These are phyloP conservation scores for Mola mola DNA, from an alignment of 2,113 vertebrate genomes.

Conservation along the genomic window DNA sequence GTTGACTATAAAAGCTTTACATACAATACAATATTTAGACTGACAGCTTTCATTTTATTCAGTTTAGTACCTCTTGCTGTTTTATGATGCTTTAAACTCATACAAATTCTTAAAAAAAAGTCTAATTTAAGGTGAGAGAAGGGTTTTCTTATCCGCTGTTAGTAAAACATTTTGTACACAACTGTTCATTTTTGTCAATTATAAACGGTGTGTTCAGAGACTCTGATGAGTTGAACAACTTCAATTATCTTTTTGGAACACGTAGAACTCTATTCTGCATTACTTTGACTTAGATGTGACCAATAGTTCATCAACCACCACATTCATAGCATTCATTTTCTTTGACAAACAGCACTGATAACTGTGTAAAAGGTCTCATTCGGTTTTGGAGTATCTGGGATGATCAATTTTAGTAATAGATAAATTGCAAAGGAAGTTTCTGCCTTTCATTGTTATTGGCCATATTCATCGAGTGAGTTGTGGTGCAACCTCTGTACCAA, in stretches of 20 bases:
- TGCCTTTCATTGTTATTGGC: constrained; percentile 22
- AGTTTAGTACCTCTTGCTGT: constrained; percentile 21
- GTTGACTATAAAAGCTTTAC: no score
- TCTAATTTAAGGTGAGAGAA: not conserved
- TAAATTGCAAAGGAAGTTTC: constrained; percentile 49
- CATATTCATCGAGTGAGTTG: constrained; percentile 24
- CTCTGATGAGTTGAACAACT: not conserved
- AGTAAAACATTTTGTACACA: constrained; percentile 18
- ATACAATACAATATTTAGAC: no score
- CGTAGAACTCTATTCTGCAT: constrained; percentile 11
- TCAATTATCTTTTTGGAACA: constrained; percentile 3
- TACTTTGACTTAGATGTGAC: constrained; percentile 28
- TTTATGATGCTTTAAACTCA: constrained; percentile 34
- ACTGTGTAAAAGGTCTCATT: constrained; percentile 64
- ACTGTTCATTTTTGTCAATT: constrained; percentile 23
- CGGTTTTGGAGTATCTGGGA: constrained; percentile 48
- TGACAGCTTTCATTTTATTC: constrained; percentile 5
- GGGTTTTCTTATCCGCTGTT: constrained; percentile 22
- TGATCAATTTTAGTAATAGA: constrained; percentile 62
- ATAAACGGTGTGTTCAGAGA: constrained; percentile 32
- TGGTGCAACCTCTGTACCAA: constrained; percentile 45
- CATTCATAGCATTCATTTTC: constrained; percentile 51
- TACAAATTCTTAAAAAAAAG: constrained; percentile 33
- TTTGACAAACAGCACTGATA: constrained; percentile 67
- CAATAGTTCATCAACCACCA: constrained; percentile 46